A percentile compares a stretch with the other conserved stretches of the same genome.
These are phyloP conservation scores for Bombycilla garrulus DNA, from an alignment of 2,113 vertebrate species.

Conservation along the genomic window DNA sequence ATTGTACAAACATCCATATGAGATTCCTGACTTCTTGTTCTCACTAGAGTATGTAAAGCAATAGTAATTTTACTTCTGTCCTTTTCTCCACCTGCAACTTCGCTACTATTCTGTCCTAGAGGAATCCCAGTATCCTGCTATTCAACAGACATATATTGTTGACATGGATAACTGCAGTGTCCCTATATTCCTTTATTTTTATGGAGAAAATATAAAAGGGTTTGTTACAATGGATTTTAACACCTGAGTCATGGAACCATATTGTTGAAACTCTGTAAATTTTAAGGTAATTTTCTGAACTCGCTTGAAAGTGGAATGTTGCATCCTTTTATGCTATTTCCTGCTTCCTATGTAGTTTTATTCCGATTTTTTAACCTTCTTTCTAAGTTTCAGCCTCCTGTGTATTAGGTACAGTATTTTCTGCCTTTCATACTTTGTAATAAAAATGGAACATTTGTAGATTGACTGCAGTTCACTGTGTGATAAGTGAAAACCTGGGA, in stretches of 20 bases:
- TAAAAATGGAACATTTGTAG: slow-evolving; percentile 79
- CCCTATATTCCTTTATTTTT: slow-evolving; percentile 71
- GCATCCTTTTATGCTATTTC: slow-evolving; percentile 68
- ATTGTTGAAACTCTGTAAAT: slow-evolving; percentile 64
- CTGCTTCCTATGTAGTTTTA: slow-evolving; percentile 68
- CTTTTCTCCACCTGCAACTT: slow-evolving; percentile 61
- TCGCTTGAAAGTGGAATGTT: slow-evolving; percentile 70
- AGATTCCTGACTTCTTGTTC: slow-evolving; percentile 63
- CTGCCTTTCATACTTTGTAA: slow-evolving; percentile 83
- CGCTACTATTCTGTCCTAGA: slow-evolving; percentile 41
- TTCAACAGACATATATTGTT: slow-evolving; percentile 53
- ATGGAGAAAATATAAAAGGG: slow-evolving; percentile 65
- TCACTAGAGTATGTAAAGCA: slow-evolving; percentile 70
- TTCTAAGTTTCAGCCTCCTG: slow-evolving; percentile 75
- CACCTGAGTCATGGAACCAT: slow-evolving; percentile 63
- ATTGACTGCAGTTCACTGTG: slow-evolving; percentile 69
- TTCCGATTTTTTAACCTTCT: slow-evolving; percentile 67
- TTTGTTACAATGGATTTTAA: slow-evolving; percentile 71
- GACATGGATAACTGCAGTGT: slow-evolving; percentile 60
- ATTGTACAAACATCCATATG: slow-evolving; percentile 72
- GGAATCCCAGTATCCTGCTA: slow-evolving; percentile 58
- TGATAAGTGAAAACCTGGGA: slow-evolving; percentile 43
- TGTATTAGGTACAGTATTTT: slow-evolving; percentile 80
- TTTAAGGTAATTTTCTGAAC: slow-evolving; percentile 63
- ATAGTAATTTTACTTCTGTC: slow-evolving; percentile 56